These are phyloP conservation scores for Gonocerus acuteangulatus DNA, from an alignment of 2,888 invertebrate species.

Conservation along the genomic window DNA sequence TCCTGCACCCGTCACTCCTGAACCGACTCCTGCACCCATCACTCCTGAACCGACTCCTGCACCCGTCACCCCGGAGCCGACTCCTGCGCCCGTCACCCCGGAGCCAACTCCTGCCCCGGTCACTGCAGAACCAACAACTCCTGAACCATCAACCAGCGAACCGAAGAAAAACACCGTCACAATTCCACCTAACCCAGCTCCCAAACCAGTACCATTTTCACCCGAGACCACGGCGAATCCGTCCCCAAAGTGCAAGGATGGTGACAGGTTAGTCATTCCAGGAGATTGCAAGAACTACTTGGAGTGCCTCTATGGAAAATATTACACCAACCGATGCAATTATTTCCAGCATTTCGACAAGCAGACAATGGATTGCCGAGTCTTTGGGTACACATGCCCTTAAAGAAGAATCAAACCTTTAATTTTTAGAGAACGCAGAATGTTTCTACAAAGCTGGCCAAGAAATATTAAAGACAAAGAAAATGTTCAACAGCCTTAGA, in stretches of 20 bases:
- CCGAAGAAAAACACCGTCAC: background rate
- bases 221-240: background rate
- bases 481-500: too few species aligned
- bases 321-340: background rate
- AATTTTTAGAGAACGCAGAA: too few species aligned
- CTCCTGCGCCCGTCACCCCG: background rate
- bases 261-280: background rate
- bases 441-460: too few species aligned
- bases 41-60: background rate
- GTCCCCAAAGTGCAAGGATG: background rate
- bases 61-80: background rate
- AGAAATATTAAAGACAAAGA: too few species aligned
- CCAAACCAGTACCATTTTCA: background rate
- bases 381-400: background rate
- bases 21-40: background rate
- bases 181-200: background rate
- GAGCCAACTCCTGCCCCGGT: background rate
- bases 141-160: background rate
- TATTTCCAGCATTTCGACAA: background rate
- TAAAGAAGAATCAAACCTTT: too few species aligned
- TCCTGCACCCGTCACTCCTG: background rate
- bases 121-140: background rate
- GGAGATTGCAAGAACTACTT: slow-evolving; percentile 1
- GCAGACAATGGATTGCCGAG: background rate
- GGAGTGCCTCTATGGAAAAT: background rate